Conservation (phyloP, 2,888 invertebrate genomes). For the Minunthozetes semirufus region DNA sequence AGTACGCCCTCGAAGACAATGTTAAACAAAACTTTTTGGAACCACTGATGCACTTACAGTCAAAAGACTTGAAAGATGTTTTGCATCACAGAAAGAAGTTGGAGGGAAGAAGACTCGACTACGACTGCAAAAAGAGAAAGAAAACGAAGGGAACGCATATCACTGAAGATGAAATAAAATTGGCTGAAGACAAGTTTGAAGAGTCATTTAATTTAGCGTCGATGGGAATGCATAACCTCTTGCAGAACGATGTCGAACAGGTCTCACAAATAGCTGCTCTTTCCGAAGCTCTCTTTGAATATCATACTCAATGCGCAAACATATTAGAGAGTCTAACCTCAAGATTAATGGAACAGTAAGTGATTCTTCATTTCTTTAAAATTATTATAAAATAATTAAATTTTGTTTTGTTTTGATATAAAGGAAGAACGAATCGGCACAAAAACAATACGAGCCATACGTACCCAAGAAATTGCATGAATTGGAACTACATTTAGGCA, state of each 20-base stretch:
- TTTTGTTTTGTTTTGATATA: constrained; percentile 42
- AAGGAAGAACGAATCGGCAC: constrained; percentile 81
- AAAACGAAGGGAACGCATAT: constrained; percentile 90
- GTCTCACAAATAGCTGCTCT: constrained; percentile 94
- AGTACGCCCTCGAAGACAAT: constrained; percentile 97
- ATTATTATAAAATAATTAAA: neutral
- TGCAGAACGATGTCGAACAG: constrained; percentile 98
- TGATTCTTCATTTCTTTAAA: neutral
- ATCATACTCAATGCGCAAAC: constrained; percentile 92
- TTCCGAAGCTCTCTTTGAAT: constrained; percentile 89
- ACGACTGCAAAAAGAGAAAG: constrained; percentile 96
- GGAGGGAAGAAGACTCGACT: constrained; percentile 94
- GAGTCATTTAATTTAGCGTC: constrained; percentile 87
- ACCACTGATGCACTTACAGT: constrained; percentile 93
- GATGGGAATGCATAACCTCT: constrained; percentile 94
- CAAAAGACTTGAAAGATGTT: constrained; percentile 98
- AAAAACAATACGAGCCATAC: constrained; percentile 81
- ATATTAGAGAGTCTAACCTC: constrained; percentile 76
- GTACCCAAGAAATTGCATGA: constrained; percentile 71
- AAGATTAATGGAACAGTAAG: constrained; percentile 56
- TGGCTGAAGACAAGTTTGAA: constrained; percentile 98
- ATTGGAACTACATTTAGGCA: constrained; percentile 42
- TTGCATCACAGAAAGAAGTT: constrained; percentile 99
- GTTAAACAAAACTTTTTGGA: constrained; percentile 99
- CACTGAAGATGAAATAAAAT: constrained; percentile 93